These are phyloP conservation scores for Cacoxenus indagator DNA, from an alignment of 2,888 invertebrate genomes.

Conservation along the genomic window DNA sequence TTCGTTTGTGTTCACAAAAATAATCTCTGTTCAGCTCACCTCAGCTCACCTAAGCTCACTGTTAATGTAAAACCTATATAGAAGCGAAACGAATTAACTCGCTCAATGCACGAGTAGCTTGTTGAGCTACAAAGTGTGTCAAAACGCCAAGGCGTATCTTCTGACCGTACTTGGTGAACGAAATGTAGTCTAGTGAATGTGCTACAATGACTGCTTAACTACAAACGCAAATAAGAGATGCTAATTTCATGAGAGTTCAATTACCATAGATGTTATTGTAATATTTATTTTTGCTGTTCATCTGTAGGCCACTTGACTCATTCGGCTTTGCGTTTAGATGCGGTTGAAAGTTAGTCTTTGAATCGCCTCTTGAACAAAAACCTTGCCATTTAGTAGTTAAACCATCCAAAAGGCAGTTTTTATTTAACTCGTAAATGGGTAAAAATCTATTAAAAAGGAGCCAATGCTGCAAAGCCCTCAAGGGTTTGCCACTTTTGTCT, in stretches of 20 bases:
- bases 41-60: too few relatives aligned
- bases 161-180: background rate
- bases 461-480: too few relatives aligned
- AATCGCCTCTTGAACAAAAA: too few relatives aligned
- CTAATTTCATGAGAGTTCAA: conserved; percentile 68
- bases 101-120: conserved; percentile 28
- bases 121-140: conserved; percentile 53
- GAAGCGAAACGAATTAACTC: conserved; percentile 35
- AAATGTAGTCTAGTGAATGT: background rate
- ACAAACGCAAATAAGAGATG: conserved; percentile 64
- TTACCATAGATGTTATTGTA: conserved; percentile 55
- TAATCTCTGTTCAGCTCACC: too few relatives aligned
- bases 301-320: too few relatives aligned
- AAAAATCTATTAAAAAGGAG: too few relatives aligned
- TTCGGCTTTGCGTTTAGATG: too few relatives aligned
- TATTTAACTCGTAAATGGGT: too few relatives aligned
- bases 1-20: conserved; percentile 37
- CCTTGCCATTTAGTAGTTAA: too few relatives aligned
- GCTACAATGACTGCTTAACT: conserved; percentile 41
- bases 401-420: too few relatives aligned
- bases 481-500: too few relatives aligned
- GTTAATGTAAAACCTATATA: background rate
- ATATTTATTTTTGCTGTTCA: background rate
- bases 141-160: conserved; percentile 44
- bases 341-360: too few relatives aligned